phyloP scores from a whole-genome alignment of 2,797 vertebrate genomes.

The Myotis myotis region DNA sequence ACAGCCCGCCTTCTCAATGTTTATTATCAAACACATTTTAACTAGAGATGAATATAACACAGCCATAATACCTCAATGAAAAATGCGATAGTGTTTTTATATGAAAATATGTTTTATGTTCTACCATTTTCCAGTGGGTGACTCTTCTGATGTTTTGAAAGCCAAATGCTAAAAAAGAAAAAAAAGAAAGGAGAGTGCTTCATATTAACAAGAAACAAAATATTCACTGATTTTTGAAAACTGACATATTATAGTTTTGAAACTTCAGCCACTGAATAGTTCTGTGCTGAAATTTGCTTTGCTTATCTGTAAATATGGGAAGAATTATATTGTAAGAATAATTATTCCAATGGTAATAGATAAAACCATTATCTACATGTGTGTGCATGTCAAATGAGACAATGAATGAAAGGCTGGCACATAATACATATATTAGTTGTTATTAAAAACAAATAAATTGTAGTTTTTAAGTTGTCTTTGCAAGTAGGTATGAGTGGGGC shows the following conservation, averaged over 20 bases:
- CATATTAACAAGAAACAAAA: not conserved
- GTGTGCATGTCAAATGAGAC: not conserved
- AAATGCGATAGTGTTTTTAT: not conserved
- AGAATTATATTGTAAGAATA: not conserved
- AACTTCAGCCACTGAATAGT: not conserved
- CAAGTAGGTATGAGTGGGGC: not conserved
- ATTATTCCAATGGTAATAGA: too few species aligned
- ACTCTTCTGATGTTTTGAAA: not conserved
- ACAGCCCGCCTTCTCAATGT: not conserved
- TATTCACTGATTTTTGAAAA: not conserved
- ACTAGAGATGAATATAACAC: not conserved
- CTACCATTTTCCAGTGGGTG: not conserved
- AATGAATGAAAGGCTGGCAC: not conserved
- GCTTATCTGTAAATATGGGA: not conserved
- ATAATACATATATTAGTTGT: not conserved
- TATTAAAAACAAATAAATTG: not conserved
- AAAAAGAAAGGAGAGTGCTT: not conserved
- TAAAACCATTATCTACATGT: too few species aligned
- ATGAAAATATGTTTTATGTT: not conserved
- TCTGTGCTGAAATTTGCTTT: not conserved
- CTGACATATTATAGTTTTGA: not conserved
- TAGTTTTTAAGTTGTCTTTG: not conserved
- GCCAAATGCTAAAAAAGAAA: not conserved
- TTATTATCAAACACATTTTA: not conserved
- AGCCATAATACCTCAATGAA: not conserved